Evolutionary conservation across 92 coral and sea anemone genomes (phyloP).

Genomic region (Bergia sp.): DNA sequence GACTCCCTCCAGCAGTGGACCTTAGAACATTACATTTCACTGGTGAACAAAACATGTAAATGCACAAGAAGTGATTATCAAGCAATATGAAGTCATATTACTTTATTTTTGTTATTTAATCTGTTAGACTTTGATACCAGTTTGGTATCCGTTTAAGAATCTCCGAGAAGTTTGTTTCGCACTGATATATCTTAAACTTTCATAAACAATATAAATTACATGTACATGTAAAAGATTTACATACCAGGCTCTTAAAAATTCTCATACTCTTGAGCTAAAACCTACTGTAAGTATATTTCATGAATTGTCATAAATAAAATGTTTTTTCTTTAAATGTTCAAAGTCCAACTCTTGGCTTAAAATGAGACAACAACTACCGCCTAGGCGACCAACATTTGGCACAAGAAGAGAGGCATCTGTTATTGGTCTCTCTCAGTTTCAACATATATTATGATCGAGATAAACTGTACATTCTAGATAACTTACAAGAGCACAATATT

Average conservation of each 20-base stretch:
- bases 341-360: conserved; percentile 48
- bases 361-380: conserved; percentile 39
- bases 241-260: conserved; percentile 88
- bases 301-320: conserved; percentile 90
- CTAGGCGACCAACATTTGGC: conserved; percentile 12
- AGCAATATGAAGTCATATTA: conserved; percentile 20
- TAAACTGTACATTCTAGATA: conserved; percentile 51
- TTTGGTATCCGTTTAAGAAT: conserved; percentile 3
- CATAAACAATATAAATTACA: conserved; percentile 91
- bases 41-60: not conserved
- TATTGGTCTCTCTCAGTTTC: conserved; percentile 18
- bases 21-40: not conserved
- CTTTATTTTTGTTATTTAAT: conserved; percentile 27
- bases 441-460: conserved; percentile 48
- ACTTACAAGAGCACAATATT: conserved; percentile 42
- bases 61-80: not conserved
- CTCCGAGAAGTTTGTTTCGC: conserved; percentile 3
- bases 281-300: conserved; percentile 81
- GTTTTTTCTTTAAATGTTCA: conserved; percentile 59
- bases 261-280: conserved; percentile 78
- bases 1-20: not conserved
- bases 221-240: conserved; percentile 89
- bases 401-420: conserved; percentile 21
- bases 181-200: conserved; percentile 36
- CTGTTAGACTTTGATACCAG: conserved; percentile 16